Evolutionary conservation across 2,113 vertebrate genomes (phyloP), one percentile per base, ranked within the genome.

Genomic region (Ranitomeya imitator): DNA sequence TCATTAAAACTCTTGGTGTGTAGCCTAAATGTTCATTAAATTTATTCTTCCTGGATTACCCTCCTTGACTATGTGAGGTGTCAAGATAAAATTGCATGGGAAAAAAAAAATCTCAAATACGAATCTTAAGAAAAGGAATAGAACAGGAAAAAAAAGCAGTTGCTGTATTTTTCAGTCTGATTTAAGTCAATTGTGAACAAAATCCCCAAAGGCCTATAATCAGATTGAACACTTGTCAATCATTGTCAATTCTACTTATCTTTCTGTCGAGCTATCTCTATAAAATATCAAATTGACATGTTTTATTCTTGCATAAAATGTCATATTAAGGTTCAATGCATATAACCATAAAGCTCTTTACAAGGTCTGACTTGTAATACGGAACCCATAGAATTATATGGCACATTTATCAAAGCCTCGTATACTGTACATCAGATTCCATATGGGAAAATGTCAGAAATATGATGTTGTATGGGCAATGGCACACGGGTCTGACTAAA

Each of bases 171-270:
- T 8, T 65, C 21, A 65, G 14, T 65, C 21, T 18, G 14, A 65
- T n/a, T 85, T 61, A 60, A 85, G 61, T 71, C 31, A 13, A 86
- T 23, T 86, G 37, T 52, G 11, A 19, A 37, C 7, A 23, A 12
- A 77, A 23, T 86, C 73, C 71, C 57, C 52, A 86, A 86, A 61
- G 85, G 45, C 57, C 19, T 61, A 61, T 86, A 57, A 61, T 86
- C 57, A 21, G 54, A 16, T 59, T 86, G 59, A 86, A n/a, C 51
- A 60, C 31, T 77, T 86, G 71, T 86, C 85, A 86, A 8, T 86
- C 85, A 77, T 77, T 60, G 18, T 76, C 52, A 86, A 9, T 63
- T 31, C 55, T 61, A 14, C 26, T 51, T 61, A 76, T 63, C 16
- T 52, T 8, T 19, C 5, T 54, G 18, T 18, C 55, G 14, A 45